These are phyloP conservation scores for Lagopus leucura DNA, from an alignment of 2,113 vertebrate genomes.

Conservation along the genomic window DNA sequence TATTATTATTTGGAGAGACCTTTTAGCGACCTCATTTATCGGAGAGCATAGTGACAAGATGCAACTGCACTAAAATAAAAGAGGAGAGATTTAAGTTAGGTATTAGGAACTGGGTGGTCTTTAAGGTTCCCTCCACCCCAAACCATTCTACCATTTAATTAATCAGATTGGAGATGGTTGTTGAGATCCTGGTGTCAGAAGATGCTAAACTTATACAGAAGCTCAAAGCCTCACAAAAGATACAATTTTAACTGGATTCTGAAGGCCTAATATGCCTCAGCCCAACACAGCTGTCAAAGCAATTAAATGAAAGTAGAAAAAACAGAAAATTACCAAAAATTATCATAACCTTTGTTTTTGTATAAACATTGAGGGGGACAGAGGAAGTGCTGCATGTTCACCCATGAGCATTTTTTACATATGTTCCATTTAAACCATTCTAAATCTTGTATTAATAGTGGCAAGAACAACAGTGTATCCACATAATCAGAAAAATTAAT, in stretches of 20 bases:
- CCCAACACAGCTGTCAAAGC: neutral
- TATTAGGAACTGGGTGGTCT: neutral
- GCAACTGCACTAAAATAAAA: neutral
- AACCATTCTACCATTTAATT: neutral
- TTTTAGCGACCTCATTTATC: neutral
- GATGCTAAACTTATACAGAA: neutral
- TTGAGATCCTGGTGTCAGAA: neutral
- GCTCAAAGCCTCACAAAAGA: neutral
- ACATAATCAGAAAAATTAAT: slow-evolving; percentile 34
- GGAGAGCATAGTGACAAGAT: neutral
- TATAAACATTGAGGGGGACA: neutral
- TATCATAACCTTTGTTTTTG: neutral
- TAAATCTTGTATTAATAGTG: neutral
- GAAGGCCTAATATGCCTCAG: neutral
- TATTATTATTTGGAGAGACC: neutral
- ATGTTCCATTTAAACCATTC: neutral
- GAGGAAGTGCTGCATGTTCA: neutral
- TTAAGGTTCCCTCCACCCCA: neutral
- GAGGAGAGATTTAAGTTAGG: neutral
- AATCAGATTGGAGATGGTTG: neutral
- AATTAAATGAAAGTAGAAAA: neutral
- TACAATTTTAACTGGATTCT: neutral
- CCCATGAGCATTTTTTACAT: neutral
- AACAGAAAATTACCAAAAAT: neutral
- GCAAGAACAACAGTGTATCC: neutral